Percentiles rank a stretch among this genome's conserved stretches.
phyloP scores from a whole-genome alignment of 2,113 vertebrate genomes.

The Percopsis transmontana region DNA sequence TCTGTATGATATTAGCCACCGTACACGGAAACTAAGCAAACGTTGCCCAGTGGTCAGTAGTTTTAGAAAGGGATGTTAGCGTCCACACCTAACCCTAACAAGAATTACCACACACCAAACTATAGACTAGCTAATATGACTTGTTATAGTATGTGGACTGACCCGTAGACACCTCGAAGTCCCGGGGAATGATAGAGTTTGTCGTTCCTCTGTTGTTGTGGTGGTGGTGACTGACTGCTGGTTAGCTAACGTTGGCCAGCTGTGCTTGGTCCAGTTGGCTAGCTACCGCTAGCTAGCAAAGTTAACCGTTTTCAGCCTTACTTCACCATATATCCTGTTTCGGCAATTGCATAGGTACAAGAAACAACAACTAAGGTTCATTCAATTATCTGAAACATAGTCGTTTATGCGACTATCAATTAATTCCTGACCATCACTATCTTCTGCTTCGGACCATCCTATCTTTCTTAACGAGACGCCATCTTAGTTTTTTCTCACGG shows the following conservation, averaged over 20 bases:
- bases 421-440: slow-evolving; percentile 59
- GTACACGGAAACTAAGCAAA: slow-evolving; percentile 13
- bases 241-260: slow-evolving; percentile 19
- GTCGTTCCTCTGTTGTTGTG: slow-evolving; percentile 55
- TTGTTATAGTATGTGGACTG: slow-evolving; percentile 43
- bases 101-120: background rate
- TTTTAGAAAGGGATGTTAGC: too few species aligned
- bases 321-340: slow-evolving; percentile 48
- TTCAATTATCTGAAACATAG: slow-evolving; percentile 43
- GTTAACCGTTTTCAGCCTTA: slow-evolving; percentile 58
- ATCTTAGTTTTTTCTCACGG: slow-evolving; percentile 80
- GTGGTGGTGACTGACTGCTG: slow-evolving; percentile 42
- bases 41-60: background rate
- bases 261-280: slow-evolving; percentile 16
- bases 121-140: background rate
- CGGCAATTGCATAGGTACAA: slow-evolving; percentile 15
- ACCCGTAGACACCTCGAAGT: slow-evolving; percentile 73
- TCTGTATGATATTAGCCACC: slow-evolving; percentile 10
- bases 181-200: slow-evolving; percentile 59
- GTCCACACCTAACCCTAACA: too few species aligned
- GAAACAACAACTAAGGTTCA: slow-evolving; percentile 15
- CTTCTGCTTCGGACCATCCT: slow-evolving; percentile 71
- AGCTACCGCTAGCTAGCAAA: slow-evolving; percentile 54
- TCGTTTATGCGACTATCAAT: slow-evolving; percentile 51
- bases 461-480: slow-evolving; percentile 79